Percentiles rank a stretch among this genome's conserved stretches.
Conservation (phyloP, 2,113 vertebrate species). For the Thermophis baileyi region DNA sequence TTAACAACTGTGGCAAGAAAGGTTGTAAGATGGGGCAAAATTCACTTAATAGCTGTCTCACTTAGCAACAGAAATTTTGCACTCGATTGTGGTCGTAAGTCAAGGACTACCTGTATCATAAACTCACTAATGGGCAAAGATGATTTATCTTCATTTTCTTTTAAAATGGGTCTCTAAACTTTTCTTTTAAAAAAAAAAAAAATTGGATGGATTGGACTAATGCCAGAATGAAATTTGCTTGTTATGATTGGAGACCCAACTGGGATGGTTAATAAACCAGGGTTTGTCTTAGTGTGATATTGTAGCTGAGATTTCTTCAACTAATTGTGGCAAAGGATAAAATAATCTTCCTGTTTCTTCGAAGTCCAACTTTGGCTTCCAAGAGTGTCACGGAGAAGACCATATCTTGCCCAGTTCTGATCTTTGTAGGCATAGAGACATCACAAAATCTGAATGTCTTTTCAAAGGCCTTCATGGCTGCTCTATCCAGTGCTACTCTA, state of each 20-base stretch:
- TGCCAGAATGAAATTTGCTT: not conserved
- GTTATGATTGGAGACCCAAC: not conserved
- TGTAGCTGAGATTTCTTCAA: not conserved
- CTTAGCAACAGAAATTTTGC: not conserved
- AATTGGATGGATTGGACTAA: not conserved
- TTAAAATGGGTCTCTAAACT: not conserved
- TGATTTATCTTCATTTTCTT: not conserved
- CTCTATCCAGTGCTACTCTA: not conserved
- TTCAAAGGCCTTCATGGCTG: too few relatives aligned
- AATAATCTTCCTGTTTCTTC: not conserved
- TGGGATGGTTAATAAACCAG: not conserved
- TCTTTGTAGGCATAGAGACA: not conserved
- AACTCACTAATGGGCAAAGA: not conserved
- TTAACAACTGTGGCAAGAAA: not conserved
- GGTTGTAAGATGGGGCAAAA: not conserved
- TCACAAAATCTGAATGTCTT: too few relatives aligned
- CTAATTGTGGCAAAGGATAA: not conserved
- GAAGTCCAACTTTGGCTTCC: not conserved
- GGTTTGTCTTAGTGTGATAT: not conserved
- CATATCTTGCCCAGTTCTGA: not conserved
- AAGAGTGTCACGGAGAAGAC: not conserved
- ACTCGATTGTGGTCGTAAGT: not conserved
- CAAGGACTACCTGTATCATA: not conserved
- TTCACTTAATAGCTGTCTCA: not conserved
- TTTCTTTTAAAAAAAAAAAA: not conserved